phyloP scores from a whole-genome alignment of 2,888 invertebrate genomes.

The Nomada ferruginata region DNA sequence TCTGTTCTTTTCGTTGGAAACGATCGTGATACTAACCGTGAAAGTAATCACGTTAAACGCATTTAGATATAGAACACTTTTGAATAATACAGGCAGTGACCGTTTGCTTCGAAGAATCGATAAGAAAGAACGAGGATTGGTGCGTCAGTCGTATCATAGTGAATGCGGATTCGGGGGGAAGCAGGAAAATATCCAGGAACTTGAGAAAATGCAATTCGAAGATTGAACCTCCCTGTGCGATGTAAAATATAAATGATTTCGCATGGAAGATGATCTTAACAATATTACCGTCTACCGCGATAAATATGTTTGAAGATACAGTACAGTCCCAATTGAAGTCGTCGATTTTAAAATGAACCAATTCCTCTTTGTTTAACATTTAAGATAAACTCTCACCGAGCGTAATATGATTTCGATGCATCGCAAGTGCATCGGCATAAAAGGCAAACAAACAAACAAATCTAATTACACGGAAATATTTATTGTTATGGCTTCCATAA shows the following conservation, averaged over 20 bases:
- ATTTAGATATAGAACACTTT: slow-evolving; percentile 21
- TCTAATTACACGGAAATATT: neutral
- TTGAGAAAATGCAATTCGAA: slow-evolving; percentile 41
- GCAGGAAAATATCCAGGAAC: slow-evolving; percentile 29
- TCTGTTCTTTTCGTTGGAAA: neutral
- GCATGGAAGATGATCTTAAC: neutral
- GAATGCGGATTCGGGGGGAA: neutral
- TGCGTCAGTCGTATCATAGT: neutral
- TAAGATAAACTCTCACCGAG: neutral
- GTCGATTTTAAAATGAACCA: neutral
- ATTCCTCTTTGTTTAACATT: neutral
- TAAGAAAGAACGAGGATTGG: neutral
- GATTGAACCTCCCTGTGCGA: slow-evolving; percentile 31
- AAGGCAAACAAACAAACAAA: neutral
- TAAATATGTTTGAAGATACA: slow-evolving; percentile 6
- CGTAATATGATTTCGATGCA: neutral
- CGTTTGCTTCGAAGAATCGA: slow-evolving; percentile 5
- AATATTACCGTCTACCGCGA: slow-evolving; percentile 9
- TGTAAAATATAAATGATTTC: slow-evolving; percentile 27
- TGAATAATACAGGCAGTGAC: slow-evolving; percentile 50
- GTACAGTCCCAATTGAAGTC: neutral
- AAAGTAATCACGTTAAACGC: slow-evolving; percentile 12
- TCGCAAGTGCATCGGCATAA: neutral
- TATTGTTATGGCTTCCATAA: neutral
- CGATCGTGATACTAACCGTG: slow-evolving; percentile 4